phyloP scores from a whole-genome alignment of 2,113 vertebrate genomes.

The Falcunculus frontatus region DNA sequence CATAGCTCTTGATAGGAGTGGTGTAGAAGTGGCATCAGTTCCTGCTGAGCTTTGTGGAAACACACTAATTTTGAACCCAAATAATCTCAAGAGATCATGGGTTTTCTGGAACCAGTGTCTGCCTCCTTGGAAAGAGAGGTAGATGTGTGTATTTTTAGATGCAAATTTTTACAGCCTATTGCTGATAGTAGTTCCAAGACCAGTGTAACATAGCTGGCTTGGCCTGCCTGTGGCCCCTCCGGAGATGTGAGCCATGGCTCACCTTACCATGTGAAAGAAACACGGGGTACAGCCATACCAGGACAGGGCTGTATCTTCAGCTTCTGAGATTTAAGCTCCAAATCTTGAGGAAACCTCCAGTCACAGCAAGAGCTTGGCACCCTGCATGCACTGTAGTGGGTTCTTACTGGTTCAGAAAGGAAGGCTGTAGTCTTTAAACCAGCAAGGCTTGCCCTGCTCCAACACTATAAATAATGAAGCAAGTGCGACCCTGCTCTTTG shows the following conservation, averaged over 20 bases:
- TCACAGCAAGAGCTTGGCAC: background rate
- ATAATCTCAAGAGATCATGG: background rate
- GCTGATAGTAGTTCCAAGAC: background rate
- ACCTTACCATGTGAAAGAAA: fast-evolving
- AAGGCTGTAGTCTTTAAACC: background rate
- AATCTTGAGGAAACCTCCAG: background rate
- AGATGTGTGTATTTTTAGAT: background rate
- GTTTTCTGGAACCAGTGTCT: background rate
- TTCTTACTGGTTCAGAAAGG: background rate
- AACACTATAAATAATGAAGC: background rate
- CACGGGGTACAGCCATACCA: fast-evolving
- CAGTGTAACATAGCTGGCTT: background rate
- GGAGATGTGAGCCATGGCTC: background rate
- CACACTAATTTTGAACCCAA: background rate
- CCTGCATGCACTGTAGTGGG: fast-evolving
- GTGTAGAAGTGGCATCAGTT: background rate
- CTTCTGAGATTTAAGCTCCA: background rate
- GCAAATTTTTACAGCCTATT: fast-evolving
- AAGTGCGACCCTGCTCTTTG: background rate
- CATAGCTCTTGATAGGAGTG: background rate
- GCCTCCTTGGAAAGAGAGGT: background rate
- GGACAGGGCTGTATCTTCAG: background rate
- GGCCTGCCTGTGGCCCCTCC: background rate
- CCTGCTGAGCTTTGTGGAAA: background rate
- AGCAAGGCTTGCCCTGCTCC: background rate